Conservation (phyloP, 2,888 invertebrate genomes). For the Mythimna ferrago region DNA sequence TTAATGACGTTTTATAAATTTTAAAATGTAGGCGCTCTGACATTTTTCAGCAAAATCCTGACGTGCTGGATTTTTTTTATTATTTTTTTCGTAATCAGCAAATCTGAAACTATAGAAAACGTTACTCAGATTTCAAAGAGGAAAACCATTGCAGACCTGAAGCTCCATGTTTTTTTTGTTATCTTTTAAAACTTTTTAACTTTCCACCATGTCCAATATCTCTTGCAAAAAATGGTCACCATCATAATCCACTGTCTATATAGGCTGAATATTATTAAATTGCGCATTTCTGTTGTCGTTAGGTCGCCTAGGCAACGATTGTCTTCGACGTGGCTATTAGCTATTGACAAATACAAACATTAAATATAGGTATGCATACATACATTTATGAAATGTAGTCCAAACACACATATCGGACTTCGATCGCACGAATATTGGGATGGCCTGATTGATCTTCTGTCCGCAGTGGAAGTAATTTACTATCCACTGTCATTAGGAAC, state of each 20-base stretch:
- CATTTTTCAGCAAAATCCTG: too few species aligned
- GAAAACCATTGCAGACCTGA: too few species aligned
- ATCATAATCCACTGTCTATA: conserved; percentile 21
- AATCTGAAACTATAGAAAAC: too few species aligned
- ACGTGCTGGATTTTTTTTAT: too few species aligned
- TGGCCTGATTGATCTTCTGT: conserved; percentile 75
- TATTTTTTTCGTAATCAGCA: too few species aligned
- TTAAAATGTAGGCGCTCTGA: too few species aligned
- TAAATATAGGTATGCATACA: conserved; percentile 67
- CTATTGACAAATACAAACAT: conserved; percentile 84
- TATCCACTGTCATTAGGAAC: conserved; percentile 57
- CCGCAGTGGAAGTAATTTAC: conserved; percentile 69
- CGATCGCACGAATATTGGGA: conserved; percentile 77
- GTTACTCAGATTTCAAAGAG: too few species aligned
- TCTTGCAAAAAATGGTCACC: conserved; percentile 35
- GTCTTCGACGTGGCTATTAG: conserved; percentile 87
- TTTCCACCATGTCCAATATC: neutral
- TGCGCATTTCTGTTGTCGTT: conserved; percentile 82
- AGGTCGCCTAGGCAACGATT: conserved; percentile 82
- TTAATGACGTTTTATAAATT: too few species aligned
- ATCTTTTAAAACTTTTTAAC: too few species aligned
- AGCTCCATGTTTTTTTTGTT: neutral
- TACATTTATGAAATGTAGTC: conserved; percentile 72
- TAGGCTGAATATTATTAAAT: conserved; percentile 45
- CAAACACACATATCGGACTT: conserved; percentile 78